Base-by-base conservation (phyloP, 2,113 vertebrate genomes). In the Rhineura floridana region DNA sequence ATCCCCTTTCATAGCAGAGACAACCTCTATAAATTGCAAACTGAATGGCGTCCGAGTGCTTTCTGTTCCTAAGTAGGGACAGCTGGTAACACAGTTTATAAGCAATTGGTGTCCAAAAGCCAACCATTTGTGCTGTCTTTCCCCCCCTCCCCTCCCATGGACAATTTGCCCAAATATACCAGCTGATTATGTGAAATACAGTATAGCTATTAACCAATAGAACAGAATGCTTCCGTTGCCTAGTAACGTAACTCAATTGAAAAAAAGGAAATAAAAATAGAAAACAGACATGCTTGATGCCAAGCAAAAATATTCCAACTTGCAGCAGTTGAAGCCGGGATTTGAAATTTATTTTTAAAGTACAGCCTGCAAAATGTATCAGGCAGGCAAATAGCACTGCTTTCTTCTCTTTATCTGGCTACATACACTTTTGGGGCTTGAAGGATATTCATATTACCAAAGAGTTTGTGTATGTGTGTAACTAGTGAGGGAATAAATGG, bases 191-290 rank as follows among this genome's bases (percentile, higher is more conserved):
- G 77, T 95, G 93, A 93, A 93, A 94, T 92, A 94, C 90, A 91
- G 91, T 94, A 91, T 88, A 90, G 89, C 95, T 96, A 95, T 96
- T 97, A 97, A 95, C 95, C 94, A 96, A 93, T 94, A 96, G 95
- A 96, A 96, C 93, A 93, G 95, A 97, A 96, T 94, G 94, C 93
- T 95, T 95, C 92, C 90, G 97, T 97, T 97, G 96, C 97, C 94
- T 97, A 95, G 97, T 96, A 97, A 97, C 97, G 30, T 97, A 96
- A 97, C 95, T 95, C 96, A 95, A 95, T 96, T 95, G 75, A 93
- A 96, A 94, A 72, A 59, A 92, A 96, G 85, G 95, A 95, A 91
- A 95, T 95, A 97, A 96, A 97, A 97, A 97, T 97, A 97, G 97
- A 96, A 94, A 92, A 94, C 93, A 95, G 96, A 96, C 96, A 96